Evolutionary conservation across 2,797 vertebrate species (phyloP), one percentile per base, ranked within the genome.

Genomic region (Aphelocoma californica): DNA sequence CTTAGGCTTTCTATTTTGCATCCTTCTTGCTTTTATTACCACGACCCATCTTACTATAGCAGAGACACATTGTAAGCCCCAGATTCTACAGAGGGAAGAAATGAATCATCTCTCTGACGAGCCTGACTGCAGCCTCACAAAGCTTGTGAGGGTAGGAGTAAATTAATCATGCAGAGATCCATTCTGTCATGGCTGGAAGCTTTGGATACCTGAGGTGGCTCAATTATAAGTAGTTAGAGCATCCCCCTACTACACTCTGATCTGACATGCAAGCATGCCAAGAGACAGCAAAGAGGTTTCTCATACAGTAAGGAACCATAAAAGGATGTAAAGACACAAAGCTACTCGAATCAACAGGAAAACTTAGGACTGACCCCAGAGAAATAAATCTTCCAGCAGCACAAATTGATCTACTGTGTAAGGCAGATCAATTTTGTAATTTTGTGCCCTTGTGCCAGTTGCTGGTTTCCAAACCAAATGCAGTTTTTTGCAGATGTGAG

Each of bases 81-180:
- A 71, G n/a, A 85, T 80, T 81, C 38, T 8, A 65, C 26, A 84
- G 62, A 69, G 75, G 62, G 54, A 57, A 92, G 51, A 75, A 92
- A 87, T 9, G 1, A 86, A 72, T 62, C 40, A 75, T 57, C 44
- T 60, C 61, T 32, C 66, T 81, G 81, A 69, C 0, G 1, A 92
- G 42, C 11, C 48, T 50, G 54, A 90, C 70, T 36, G n/a, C 66
- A 88, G 66, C 42, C 61, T 5, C 50, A 38, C 70, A 87, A 79
- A 85, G 15, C 51, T 67, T 36, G 12, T 2, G 11, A 82, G n/a
- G 60, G 51, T 19, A 77, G 81, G 61, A 94, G 51, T 48, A 91
- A 92, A 82, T 92, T 91, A 92, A 92, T 93, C 86, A 81, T 23
- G 84, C 84, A 91, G 92, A 93, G 89, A 94, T 85, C 79, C 91